Conservation (phyloP, 1,140 invertebrate species). For the Cydia splendana region DNA sequence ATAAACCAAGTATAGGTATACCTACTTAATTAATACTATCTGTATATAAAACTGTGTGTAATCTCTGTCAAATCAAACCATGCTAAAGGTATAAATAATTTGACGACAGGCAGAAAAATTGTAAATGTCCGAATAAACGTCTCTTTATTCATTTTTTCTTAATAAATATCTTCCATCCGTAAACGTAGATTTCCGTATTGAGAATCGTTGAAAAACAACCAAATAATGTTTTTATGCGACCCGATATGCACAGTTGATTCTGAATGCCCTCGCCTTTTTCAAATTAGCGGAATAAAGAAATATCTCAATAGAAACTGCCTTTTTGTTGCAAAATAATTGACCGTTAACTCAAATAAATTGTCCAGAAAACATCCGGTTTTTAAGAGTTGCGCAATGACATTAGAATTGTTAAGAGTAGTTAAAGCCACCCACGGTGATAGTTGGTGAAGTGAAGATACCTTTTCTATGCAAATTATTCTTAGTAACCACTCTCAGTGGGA, state of each 20-base stretch:
- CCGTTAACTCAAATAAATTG: slow-evolving; percentile 19
- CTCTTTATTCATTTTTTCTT: too few relatives aligned
- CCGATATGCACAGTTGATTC: slow-evolving; percentile 14
- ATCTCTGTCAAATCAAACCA: too few relatives aligned
- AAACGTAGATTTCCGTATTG: too few relatives aligned
- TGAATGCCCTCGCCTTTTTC: not conserved
- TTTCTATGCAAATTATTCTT: not conserved
- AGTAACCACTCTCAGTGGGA: not conserved
- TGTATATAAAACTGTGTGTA: too few relatives aligned
- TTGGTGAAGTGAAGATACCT: slow-evolving; percentile 1
- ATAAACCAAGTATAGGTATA: too few relatives aligned
- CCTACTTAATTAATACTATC: too few relatives aligned
- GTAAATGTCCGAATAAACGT: too few relatives aligned
- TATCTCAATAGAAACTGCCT: not conserved
- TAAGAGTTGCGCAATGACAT: not conserved
- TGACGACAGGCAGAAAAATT: too few relatives aligned
- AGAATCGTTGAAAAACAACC: not conserved
- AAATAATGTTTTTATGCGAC: not conserved
- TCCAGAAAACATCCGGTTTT: not conserved
- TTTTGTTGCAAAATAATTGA: slow-evolving; percentile 20
- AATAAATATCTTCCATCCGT: too few relatives aligned
- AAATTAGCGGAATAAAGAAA: slow-evolving; percentile 15
- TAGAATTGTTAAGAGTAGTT: not conserved
- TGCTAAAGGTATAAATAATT: too few relatives aligned
- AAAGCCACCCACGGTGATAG: slow-evolving; percentile 6